Base-by-base conservation (phyloP, 2,888 invertebrate genomes). In the Lasioglossum leucozonium region DNA sequence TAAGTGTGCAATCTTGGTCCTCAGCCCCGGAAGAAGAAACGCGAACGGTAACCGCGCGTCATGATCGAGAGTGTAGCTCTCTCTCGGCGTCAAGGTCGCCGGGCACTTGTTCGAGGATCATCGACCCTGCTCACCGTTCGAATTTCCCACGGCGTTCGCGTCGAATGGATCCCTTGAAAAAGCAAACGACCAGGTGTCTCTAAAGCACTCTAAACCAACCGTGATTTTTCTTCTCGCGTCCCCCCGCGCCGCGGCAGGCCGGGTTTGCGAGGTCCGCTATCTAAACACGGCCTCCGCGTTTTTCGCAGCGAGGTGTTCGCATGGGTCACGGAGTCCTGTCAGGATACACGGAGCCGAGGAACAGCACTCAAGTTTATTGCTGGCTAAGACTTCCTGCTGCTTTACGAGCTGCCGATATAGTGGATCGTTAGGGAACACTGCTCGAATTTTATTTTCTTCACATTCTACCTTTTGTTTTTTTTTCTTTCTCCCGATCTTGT, bases 91-190 rank as follows among this genome's bases (percentile, higher is more conserved):
- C 87, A 89, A 91, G 87, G 87, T 87, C 86, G 86, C 65, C 67
- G 78, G 81, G 72, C 74, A 79, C 81, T 62, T 82, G 62, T 80
- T 84, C 82, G 80, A 90, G 85, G 89, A 88, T 88, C 90, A 85
- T 87, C 82, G 85, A 90, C 87, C 88, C 81, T 42, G 40, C 81
- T 71, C 74, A 76, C 62, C 55, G 51, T 85, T 81, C 76, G 75
- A 87, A 88, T 76, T 84, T 91, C 90, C 88, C 87, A 82, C 81
- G 79, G 65, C 85, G 72, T 65, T 72, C 30, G 65, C 67, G 79
- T 75, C 69, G 86, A 40, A 76, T 47, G 84, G 84, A 72, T 84
- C 84, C 72, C 77, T 84, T 84, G 74, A 75, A 81, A 85, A 72
- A 67, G 62, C 75, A 42, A 78, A 78, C 77, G 47, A 51, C 85